phyloP scores from a whole-genome alignment of 1,140 invertebrate genomes.

The Micrasema minimum region DNA sequence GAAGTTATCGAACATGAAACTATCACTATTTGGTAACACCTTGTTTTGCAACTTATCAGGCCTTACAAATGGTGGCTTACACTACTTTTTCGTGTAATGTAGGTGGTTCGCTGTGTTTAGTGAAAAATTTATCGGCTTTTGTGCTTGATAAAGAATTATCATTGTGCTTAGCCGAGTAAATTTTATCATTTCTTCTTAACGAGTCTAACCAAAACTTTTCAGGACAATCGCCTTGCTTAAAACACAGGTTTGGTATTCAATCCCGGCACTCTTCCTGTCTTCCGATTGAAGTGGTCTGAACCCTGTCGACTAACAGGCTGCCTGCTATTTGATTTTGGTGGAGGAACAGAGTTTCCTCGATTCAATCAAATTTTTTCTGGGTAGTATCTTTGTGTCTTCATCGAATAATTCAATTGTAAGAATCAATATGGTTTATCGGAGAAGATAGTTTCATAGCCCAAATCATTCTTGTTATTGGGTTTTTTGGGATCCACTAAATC shows the following conservation, averaged over 20 bases:
- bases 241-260: slow-evolving; percentile 48
- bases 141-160: slow-evolving; percentile 20
- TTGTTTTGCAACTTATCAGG: slow-evolving; percentile 52
- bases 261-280: slow-evolving; percentile 44
- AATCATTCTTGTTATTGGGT: slow-evolving; percentile 51
- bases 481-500: too few relatives aligned
- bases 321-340: slow-evolving; percentile 45
- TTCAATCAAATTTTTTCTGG: slow-evolving; percentile 35
- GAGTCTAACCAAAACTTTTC: slow-evolving; percentile 69
- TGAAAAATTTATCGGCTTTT: slow-evolving; percentile 51
- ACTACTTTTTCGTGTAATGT: slow-evolving; percentile 53
- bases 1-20: slow-evolving; percentile 33
- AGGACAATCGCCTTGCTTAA: slow-evolving; percentile 56
- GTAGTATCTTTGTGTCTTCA: slow-evolving; percentile 11
- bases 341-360: slow-evolving; percentile 45
- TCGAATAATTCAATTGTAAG: not conserved
- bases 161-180: slow-evolving; percentile 41
- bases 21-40: slow-evolving; percentile 40
- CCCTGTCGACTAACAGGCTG: slow-evolving; percentile 43
- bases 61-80: slow-evolving; percentile 54
- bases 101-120: slow-evolving; percentile 45
- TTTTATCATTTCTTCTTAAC: slow-evolving; percentile 63
- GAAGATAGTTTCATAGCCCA: slow-evolving; percentile 62
- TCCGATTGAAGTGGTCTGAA: slow-evolving; percentile 38
- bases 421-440: slow-evolving; percentile 55